Base-by-base conservation (phyloP, 2,797 vertebrate genomes). In the Periparus ater region DNA sequence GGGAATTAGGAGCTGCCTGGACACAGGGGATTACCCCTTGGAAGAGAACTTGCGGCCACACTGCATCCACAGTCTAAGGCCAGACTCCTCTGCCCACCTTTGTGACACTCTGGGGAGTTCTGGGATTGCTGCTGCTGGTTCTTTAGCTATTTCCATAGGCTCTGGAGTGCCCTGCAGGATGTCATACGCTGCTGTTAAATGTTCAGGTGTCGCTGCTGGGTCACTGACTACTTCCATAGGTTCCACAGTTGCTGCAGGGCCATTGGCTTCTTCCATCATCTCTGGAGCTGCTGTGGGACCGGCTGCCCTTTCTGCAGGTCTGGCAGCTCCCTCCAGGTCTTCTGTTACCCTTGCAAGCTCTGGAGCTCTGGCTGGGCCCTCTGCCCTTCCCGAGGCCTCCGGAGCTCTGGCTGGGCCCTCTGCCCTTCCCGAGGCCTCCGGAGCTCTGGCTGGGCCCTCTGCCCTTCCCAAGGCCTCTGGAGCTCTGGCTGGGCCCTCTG, bases 11-110 rank as follows among this genome's bases (percentile, higher is more conserved):
- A 92, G 58, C 30, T 62, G 55, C 82, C 68, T 81, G 60, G 48
- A 44, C 47, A 86, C 29, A 82, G 12, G 51, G 30, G 13, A 76
- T n/a, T 38, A 34, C 12, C 61, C 60, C 50, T n/a, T 1, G 6
- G 62, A 38, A 57, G 36, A 17, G 72, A 65, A 17, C n/a, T 17
- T 47, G 63, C 6, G 6, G 34, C 57, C 63, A 55, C 17, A 8
- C 21, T 63, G 25, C 65, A 79, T 17, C 40, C 34, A 40, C n/a
- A 47, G 2, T 1, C 5, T 11, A 45, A 53, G 60, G 29, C 21
- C 55, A 76, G 34, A 42, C 7, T 54, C 34, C 79, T 76, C 54
- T 67, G 77, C 96, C 95, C 87, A 98, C 98, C 97, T 96, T 74
- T 62, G 30, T 1, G 81, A 90, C 29, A 50, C 94, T 57, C 85